Base-by-base conservation (phyloP, 2,888 invertebrate species). In the Hoplodrina ambigua region DNA sequence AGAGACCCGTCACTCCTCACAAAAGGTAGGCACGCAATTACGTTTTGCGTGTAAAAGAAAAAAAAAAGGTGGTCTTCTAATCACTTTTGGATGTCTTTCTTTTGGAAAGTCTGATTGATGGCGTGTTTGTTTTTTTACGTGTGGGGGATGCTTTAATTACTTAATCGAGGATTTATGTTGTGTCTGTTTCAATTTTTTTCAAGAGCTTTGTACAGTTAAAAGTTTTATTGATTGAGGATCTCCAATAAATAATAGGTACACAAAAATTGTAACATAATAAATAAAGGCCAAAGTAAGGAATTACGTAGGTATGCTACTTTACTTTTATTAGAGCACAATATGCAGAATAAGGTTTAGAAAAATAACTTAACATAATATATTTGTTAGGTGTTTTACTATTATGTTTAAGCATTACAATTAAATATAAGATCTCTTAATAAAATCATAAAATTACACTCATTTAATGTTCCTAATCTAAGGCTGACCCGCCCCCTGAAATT, bases 21-120 rank as follows among this genome's bases (percentile, higher is more conserved):
- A 85, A 86, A 86, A 86, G 85, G 88, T 87, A 82, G 72, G 78
- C 86, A 86, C 83, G 84, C 85, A 86, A 86, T 85, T 86, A 79
- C 81, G 78, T 85, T 84, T 85, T 83, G 87, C 86, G 86, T 87
- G 87, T 49, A 74, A 57, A 57, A 70, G 58, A 70, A 67, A 76
- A 76, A 76, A 76, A 41, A 74, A 75, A 82, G 60, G 33, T 68
- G 57, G 65, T 80, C 70, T 70, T 67, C 74, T 83, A 79, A 81
- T 84, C 81, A 81, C 71, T 75, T 63, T 72, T 72, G 70, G 75
- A 65, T 77, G 73, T 76, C 69, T 84, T 75, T 77, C 76, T 73
- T 79, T 79, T 70, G 55, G 49, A 52, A 58, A 50, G 30, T 63
- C 54, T 77, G 69, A 69, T 70, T 77, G 75, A 78, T 82, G 70